These are phyloP conservation scores for Alcis repandata DNA, from an alignment of 2,888 invertebrate genomes.

Conservation along the genomic window DNA sequence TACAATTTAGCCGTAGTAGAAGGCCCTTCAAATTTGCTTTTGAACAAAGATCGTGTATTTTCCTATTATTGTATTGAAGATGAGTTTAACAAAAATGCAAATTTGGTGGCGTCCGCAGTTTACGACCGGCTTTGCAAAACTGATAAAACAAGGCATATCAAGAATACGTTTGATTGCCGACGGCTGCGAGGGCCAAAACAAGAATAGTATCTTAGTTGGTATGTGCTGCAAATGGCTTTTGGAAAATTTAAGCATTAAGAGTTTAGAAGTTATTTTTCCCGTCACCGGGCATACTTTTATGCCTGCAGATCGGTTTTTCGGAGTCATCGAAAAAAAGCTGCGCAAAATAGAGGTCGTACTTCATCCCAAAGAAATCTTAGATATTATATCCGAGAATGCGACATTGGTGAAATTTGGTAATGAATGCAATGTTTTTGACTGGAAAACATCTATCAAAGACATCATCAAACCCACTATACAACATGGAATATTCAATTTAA, in stretches of 20 bases:
- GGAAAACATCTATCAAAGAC: not conserved
- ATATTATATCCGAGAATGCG: not conserved
- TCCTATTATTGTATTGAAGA: slow-evolving; percentile 51
- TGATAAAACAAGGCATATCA: slow-evolving; percentile 30
- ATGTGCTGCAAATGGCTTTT: slow-evolving; percentile 31
- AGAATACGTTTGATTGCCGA: slow-evolving; percentile 39
- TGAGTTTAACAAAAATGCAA: slow-evolving; percentile 43
- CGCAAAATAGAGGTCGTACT: slow-evolving; percentile 17
- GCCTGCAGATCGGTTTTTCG: slow-evolving; percentile 42
- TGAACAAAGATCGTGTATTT: slow-evolving; percentile 49
- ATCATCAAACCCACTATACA: too few species aligned
- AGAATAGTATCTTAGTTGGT: slow-evolving; percentile 33
- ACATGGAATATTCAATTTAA: too few species aligned
- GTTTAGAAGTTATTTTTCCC: slow-evolving; percentile 41
- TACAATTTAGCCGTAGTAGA: slow-evolving; percentile 44
- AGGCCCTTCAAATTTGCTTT: slow-evolving; percentile 27
- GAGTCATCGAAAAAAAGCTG: slow-evolving; percentile 36
- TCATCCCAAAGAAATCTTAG: not conserved
- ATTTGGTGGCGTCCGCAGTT: slow-evolving; percentile 39
- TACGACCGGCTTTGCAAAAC: slow-evolving; percentile 20
- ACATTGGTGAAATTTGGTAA: too few species aligned
- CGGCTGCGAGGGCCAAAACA: slow-evolving; percentile 44
- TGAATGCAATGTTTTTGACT: too few species aligned
- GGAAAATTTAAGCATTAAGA: slow-evolving; percentile 25
- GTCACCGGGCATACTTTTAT: slow-evolving; percentile 45